A percentile compares a stretch with the other conserved stretches of the same genome.
These are phyloP conservation scores for Cheilosia scutellata DNA, from an alignment of 2,888 invertebrate species.

Conservation along the genomic window DNA sequence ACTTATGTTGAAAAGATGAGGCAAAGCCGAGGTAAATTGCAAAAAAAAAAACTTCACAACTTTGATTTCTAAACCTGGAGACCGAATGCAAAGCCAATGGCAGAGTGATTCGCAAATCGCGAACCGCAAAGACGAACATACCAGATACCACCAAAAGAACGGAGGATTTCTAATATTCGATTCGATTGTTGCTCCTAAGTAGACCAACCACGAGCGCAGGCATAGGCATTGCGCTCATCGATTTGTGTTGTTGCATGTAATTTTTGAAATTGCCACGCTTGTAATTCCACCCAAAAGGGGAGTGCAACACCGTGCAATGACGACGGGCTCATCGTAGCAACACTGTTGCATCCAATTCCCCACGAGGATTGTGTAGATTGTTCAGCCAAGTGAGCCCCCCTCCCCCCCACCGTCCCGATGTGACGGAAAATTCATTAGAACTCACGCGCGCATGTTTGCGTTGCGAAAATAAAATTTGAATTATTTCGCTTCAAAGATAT, in stretches of 20 bases:
- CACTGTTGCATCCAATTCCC: conserved; percentile 34
- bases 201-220: conserved; percentile 48
- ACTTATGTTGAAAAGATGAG: conserved; percentile 67
- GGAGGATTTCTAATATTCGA: conserved; percentile 58
- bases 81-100: conserved; percentile 48
- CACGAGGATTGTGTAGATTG: conserved; percentile 42
- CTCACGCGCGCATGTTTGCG: conserved; percentile 58
- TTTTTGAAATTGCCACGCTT: conserved; percentile 73
- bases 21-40: conserved; percentile 64
- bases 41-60: conserved; percentile 52
- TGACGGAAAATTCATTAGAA: conserved; percentile 63
- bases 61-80: conserved; percentile 61
- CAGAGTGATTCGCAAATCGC: conserved; percentile 51
- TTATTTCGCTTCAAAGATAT: conserved; percentile 60
- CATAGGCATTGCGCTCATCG: conserved; percentile 68
- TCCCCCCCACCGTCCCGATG: not conserved
- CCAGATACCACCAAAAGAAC: conserved; percentile 13
- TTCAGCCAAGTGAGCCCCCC: conserved; percentile 38
- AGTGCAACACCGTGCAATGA: conserved; percentile 65
- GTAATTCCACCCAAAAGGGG: conserved; percentile 70
- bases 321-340: conserved; percentile 37
- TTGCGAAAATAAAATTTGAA: conserved; percentile 73
- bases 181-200: conserved; percentile 66
- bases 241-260: conserved; percentile 73
- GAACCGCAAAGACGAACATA: conserved; percentile 13